These are phyloP conservation scores for Morphnarchus princeps DNA, from an alignment of 2,113 vertebrate genomes.

Conservation along the genomic window DNA sequence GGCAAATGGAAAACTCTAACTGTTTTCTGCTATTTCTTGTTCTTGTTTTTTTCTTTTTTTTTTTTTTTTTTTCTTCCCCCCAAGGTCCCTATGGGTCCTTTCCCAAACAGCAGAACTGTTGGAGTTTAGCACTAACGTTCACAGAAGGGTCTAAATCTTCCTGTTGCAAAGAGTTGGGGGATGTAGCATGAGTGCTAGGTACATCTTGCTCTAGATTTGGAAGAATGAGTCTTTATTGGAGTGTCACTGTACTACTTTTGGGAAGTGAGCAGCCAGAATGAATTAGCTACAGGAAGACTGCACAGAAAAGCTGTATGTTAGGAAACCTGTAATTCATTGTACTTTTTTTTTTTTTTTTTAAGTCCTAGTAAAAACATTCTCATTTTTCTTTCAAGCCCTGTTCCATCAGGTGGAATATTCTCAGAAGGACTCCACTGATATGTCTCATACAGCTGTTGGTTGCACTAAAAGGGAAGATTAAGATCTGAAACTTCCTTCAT, in stretches of 20 bases:
- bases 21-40: background rate
- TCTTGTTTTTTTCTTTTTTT: background rate
- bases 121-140: background rate
- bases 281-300: background rate
- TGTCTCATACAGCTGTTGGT: background rate
- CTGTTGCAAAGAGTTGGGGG: background rate
- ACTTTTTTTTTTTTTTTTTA: rapidly evolving
- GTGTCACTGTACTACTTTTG: background rate
- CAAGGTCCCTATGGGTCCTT: background rate
- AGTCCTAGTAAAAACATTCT: background rate
- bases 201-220: background rate
- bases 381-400: background rate
- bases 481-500: background rate
- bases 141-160: background rate
- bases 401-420: background rate
- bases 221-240: background rate
- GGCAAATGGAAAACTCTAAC: background rate
- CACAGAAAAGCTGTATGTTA: background rate
- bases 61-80: background rate
- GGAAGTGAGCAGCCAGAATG: background rate
- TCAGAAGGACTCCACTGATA: rapidly evolving
- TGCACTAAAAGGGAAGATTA: background rate
- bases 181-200: background rate
- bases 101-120: background rate
- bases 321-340: background rate